A percentile compares a stretch with the other conserved stretches of the same genome.
These are phyloP conservation scores for Keiferia lycopersicella DNA, from an alignment of 2,888 invertebrate genomes.

Conservation along the genomic window DNA sequence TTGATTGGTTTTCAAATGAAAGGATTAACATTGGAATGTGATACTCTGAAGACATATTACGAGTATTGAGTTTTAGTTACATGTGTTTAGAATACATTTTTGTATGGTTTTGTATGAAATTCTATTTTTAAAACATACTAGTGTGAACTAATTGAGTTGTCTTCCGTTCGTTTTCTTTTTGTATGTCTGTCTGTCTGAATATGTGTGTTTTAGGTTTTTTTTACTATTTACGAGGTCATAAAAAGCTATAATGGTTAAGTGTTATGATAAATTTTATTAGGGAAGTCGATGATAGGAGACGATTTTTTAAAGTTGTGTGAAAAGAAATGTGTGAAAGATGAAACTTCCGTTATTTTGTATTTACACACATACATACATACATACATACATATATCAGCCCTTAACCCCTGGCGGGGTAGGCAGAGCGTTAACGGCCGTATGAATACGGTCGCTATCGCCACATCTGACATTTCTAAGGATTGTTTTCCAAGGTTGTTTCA, in stretches of 20 bases:
- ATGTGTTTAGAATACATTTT: conserved; percentile 37
- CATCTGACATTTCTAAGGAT: too few species aligned
- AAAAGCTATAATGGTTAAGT: conserved; percentile 20
- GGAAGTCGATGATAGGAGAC: conserved; percentile 6
- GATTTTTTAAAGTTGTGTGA: not conserved
- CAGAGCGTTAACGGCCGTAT: too few species aligned
- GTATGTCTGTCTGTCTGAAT: conserved; percentile 54
- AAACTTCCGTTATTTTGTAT: not conserved
- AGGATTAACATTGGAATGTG: conserved; percentile 52
- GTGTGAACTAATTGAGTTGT: conserved; percentile 77
- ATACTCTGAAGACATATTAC: conserved; percentile 27
- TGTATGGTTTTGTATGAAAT: conserved; percentile 34
- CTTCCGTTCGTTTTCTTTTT: conserved; percentile 60
- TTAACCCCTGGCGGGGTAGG: too few species aligned
- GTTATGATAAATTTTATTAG: conserved; percentile 19
- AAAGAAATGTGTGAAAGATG: not conserved
- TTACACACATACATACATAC: too few species aligned
- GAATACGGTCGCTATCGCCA: too few species aligned
- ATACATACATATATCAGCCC: too few species aligned
- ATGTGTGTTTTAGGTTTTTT: conserved; percentile 39
- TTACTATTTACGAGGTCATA: conserved; percentile 30
- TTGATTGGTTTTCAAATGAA: conserved; percentile 34
- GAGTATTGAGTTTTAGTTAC: conserved; percentile 37
- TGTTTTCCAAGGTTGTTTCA: too few species aligned
- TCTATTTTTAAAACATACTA: conserved; percentile 62